Conservation (phyloP, 2,113 vertebrate genomes). For the Crotalus tigris region DNA sequence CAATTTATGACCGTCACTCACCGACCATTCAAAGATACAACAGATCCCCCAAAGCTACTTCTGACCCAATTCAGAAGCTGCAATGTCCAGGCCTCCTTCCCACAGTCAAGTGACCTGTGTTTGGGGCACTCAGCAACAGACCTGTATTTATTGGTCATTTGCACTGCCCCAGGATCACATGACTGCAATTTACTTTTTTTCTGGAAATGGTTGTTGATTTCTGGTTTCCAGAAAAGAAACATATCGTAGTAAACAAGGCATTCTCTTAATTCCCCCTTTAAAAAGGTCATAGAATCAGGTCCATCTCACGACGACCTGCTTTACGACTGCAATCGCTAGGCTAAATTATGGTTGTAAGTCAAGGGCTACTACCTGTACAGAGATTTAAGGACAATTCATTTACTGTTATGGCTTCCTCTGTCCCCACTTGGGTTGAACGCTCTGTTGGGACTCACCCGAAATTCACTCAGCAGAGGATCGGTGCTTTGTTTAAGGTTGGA, state of each 20-base stretch:
- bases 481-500: constrained; percentile 83
- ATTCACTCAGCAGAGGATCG: constrained; percentile 77
- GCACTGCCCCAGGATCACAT: too few species aligned
- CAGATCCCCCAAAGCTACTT: too few species aligned
- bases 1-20: too few species aligned
- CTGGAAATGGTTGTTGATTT: background rate
- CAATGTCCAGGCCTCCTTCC: too few species aligned
- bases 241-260: background rate
- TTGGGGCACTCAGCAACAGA: too few species aligned
- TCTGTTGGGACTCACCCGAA: constrained; percentile 64
- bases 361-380: background rate
- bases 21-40: too few species aligned
- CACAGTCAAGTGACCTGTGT: too few species aligned
- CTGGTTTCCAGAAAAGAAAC: background rate
- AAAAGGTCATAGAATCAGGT: background rate
- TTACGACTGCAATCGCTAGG: background rate
- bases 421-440: too few species aligned
- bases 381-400: background rate
- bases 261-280: background rate
- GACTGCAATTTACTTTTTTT: too few species aligned
- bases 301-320: background rate
- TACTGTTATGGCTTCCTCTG: background rate
- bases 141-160: too few species aligned
- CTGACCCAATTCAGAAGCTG: too few species aligned
- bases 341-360: background rate